Base-by-base conservation (phyloP, 2,888 invertebrate genomes). In the Drosophila seclusa region DNA sequence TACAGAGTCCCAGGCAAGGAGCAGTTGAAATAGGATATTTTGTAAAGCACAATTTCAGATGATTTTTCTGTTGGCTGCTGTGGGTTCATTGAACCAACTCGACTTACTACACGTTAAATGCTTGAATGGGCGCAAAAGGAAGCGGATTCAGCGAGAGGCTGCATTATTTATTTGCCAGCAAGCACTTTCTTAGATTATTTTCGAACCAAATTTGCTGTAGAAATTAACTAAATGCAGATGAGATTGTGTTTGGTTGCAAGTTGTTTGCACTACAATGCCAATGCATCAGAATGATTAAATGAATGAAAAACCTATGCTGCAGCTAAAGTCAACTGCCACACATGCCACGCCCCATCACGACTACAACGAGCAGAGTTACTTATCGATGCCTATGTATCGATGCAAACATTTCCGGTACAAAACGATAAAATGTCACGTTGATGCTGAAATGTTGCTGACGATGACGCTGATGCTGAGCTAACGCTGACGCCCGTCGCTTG, bases 381-480 rank as follows among this genome's bases (percentile, higher is more conserved):
- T 78, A 68, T 78, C 65, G 55, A 50, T 81, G 65, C 60, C 42
- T 65, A 67, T 76, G 84, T 83, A 89, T 90, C 89, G 89, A 87
- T 89, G 87, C 78, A 77, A 90, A 86, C 84, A 85, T 83, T 83
- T 85, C 89, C 84, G 89, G 73, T 72, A 73, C 78, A 83, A 83
- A 88, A 90, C 89, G 83, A 87, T 84, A 76, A 90, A 85, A 90
- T 90, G 90, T 83, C 84, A 85, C 84, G 90, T 89, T 77, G 74
- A 70, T 66, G 77, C 62, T 64, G 76, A 61, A 42, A 76, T 42
- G 69, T 48, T 74, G 72, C 49, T 60, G 65, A 27, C 40, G 71
- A 61, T 61, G 65, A 68, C 7, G 21, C 21, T 7, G 45, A 21
- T 4, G 89, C 87, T 71, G 74, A 68, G 77, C 62, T 59, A 55